These are phyloP conservation scores for Tamias sibiricus DNA, from an alignment of 2,113 vertebrate species.

Conservation along the genomic window DNA sequence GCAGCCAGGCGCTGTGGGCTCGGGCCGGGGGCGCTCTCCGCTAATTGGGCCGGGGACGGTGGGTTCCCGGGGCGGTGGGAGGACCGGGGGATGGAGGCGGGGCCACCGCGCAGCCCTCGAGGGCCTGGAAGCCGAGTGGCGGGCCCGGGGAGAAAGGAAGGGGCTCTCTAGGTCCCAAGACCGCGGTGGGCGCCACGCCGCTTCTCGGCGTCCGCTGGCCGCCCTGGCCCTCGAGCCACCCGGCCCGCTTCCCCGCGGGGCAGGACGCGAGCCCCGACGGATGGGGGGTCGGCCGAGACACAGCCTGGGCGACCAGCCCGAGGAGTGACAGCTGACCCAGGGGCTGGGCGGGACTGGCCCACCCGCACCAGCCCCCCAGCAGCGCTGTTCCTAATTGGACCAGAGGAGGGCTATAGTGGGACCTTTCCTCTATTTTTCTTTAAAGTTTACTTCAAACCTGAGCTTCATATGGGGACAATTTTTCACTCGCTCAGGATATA, in stretches of 20 bases:
- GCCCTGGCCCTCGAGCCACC: background rate
- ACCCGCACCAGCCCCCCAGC: background rate
- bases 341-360: background rate
- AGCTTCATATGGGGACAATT: constrained; percentile 55
- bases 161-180: constrained; percentile 51
- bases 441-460: constrained; percentile 67
- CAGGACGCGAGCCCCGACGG: background rate
- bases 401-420: background rate
- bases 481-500: constrained; percentile 59
- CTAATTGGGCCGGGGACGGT: background rate
- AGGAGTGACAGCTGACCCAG: background rate
- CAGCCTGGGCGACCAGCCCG: too few relatives aligned
- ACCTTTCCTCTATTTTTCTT: constrained; percentile 14
- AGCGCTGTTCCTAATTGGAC: background rate
- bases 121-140: background rate
- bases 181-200: background rate
- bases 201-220: background rate
- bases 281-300: too few relatives aligned
- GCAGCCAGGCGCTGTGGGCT: background rate
- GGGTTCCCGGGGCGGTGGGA: background rate
- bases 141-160: background rate
- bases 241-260: background rate
- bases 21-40: background rate
- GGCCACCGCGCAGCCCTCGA: background rate
- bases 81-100: background rate